These are phyloP conservation scores for Tillus elongatus DNA, from an alignment of 2,888 invertebrate genomes.

Conservation along the genomic window DNA sequence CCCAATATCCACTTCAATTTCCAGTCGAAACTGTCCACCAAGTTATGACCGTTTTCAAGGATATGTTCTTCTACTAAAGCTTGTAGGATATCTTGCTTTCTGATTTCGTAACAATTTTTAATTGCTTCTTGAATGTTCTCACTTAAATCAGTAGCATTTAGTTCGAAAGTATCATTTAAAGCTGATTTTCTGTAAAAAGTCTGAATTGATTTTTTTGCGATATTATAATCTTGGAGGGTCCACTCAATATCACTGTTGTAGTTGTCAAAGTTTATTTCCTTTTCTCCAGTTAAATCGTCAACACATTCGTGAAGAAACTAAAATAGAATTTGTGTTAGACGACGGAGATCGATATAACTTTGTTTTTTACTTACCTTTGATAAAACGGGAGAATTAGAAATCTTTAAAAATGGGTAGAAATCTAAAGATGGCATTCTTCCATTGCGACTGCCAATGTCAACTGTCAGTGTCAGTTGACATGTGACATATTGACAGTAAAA, in stretches of 20 bases:
- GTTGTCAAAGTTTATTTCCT: slow-evolving; percentile 26
- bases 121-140: slow-evolving; percentile 23
- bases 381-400: slow-evolving; percentile 21
- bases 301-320: slow-evolving; percentile 39
- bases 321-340: slow-evolving; percentile 18
- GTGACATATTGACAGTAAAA: no score
- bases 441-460: no score
- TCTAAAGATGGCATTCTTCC: no score
- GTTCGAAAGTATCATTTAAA: slow-evolving; percentile 23
- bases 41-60: slow-evolving; percentile 33
- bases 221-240: slow-evolving; percentile 32
- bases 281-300: slow-evolving; percentile 32
- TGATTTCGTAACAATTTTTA: slow-evolving; percentile 31
- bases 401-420: slow-evolving; percentile 22
- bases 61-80: slow-evolving; percentile 29
- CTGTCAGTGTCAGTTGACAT: no score
- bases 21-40: slow-evolving; percentile 46
- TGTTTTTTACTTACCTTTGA: slow-evolving; percentile 19
- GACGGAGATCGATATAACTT: no score
- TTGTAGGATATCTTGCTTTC: slow-evolving; percentile 34
- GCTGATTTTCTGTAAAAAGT: slow-evolving; percentile 29
- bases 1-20: slow-evolving; percentile 47
- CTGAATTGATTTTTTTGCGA: slow-evolving; percentile 30
- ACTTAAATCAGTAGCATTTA: slow-evolving; percentile 23
- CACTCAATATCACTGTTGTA: slow-evolving; percentile 35